phyloP scores from a whole-genome alignment of 2,888 invertebrate species.

The Reticulitermes lucifugus region DNA sequence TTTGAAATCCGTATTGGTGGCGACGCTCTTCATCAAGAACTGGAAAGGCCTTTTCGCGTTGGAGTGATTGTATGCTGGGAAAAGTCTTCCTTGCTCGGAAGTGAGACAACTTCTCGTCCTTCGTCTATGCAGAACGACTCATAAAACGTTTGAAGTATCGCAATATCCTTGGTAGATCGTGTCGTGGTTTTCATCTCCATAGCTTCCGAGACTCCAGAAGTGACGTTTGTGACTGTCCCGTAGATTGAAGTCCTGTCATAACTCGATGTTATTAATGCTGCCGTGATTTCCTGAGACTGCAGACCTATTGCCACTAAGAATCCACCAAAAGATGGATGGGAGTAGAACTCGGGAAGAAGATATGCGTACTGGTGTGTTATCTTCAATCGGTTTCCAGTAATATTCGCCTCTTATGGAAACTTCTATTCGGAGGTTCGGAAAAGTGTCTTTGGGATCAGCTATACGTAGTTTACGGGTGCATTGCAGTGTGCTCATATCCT shows the following conservation, averaged over 20 bases:
- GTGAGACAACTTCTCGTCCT: neutral
- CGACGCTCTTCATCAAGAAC: neutral
- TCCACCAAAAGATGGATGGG: too few species aligned
- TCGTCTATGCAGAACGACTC: neutral
- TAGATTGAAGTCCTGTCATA: too few species aligned
- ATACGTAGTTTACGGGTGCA: too few species aligned
- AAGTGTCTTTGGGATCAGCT: too few species aligned
- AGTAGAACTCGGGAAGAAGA: too few species aligned
- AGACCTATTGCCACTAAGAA: too few species aligned
- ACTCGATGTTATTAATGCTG: slow-evolving; percentile 29
- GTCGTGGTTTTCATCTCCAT: neutral
- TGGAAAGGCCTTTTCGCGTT: neutral
- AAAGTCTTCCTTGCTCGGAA: neutral
- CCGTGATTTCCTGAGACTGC: neutral
- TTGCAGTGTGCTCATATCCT: too few species aligned
- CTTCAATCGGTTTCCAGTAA: too few species aligned
- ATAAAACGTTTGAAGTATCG: neutral
- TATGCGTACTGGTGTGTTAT: too few species aligned
- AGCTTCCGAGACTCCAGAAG: neutral
- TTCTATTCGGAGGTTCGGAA: too few species aligned
- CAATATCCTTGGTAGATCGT: neutral
- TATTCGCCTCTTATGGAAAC: too few species aligned
- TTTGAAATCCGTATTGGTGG: neutral
- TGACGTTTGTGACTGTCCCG: neutral
- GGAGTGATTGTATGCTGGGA: neutral